phyloP scores from a whole-genome alignment of 1,140 invertebrate species.

The Drosophila saltans region DNA sequence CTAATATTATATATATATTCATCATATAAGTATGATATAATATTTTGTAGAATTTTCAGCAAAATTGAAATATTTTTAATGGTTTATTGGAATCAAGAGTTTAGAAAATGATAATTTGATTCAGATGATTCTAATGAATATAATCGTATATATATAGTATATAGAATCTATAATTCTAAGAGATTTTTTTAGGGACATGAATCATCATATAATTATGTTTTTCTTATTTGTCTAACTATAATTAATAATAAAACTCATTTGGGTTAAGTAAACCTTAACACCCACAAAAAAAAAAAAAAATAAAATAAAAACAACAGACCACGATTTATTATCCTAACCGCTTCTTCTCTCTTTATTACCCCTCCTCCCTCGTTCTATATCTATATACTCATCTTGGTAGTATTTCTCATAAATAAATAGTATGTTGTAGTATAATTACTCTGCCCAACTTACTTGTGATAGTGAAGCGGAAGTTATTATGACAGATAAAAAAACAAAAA shows the following conservation, averaged over 20 bases:
- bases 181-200: neutral
- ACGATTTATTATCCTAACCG: neutral
- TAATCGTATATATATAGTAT: too few relatives aligned
- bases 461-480: slow-evolving; percentile 71
- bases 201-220: neutral
- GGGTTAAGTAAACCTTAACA: slow-evolving; percentile 46
- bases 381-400: slow-evolving; percentile 2
- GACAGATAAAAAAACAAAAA: slow-evolving; percentile 62
- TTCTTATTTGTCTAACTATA: neutral
- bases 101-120: too few relatives aligned
- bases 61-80: neutral
- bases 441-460: slow-evolving; percentile 19
- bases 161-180: too few relatives aligned
- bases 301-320: neutral
- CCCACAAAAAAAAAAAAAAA: too few relatives aligned
- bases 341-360: too few relatives aligned
- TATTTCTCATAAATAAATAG: slow-evolving; percentile 49
- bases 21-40: too few relatives aligned
- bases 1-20: too few relatives aligned
- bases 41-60: neutral
- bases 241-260: slow-evolving; percentile 25
- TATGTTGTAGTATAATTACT: slow-evolving; percentile 39
- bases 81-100: too few relatives aligned
- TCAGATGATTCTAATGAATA: too few relatives aligned
- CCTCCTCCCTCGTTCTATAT: too few relatives aligned